Evolutionary conservation across 2,888 invertebrate genomes (phyloP).

Genomic region (Hemithea aestivaria): DNA sequence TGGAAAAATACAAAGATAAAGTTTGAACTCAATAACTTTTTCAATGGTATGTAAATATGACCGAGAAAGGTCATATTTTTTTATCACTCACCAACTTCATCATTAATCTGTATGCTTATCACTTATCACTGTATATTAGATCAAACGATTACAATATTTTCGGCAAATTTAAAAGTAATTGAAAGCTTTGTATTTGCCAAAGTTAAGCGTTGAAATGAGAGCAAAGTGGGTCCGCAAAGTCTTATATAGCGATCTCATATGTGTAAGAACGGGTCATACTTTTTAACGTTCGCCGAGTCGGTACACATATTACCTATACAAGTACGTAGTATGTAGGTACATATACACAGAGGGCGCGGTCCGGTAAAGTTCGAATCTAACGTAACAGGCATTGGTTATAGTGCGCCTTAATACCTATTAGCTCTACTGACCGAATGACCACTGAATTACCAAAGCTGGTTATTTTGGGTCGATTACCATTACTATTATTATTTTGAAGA

Average conservation of each 20-base stretch:
- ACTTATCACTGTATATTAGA: slow-evolving; percentile 21
- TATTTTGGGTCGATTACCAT: too few species aligned
- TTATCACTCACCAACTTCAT: slow-evolving; percentile 59
- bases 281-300: slow-evolving; percentile 69
- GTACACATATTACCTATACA: slow-evolving; percentile 20
- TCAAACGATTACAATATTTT: slow-evolving; percentile 29
- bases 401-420: neutral
- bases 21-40: too few species aligned
- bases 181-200: slow-evolving; percentile 64
- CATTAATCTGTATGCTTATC: slow-evolving; percentile 25
- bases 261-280: slow-evolving; percentile 76
- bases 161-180: slow-evolving; percentile 26
- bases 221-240: slow-evolving; percentile 68
- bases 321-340: slow-evolving; percentile 16
- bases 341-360: slow-evolving; percentile 61
- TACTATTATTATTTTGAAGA: too few species aligned
- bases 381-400: slow-evolving; percentile 23
- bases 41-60: too few species aligned
- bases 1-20: slow-evolving; percentile 39
- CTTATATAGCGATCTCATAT: slow-evolving; percentile 77
- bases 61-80: neutral
- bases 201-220: slow-evolving; percentile 75
- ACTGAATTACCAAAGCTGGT: neutral
- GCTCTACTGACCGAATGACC: slow-evolving; percentile 20
- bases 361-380: slow-evolving; percentile 37